Evolutionary conservation across 2,797 vertebrate genomes (phyloP).

Genomic region (Synaphobranchus kaupii): DNA sequence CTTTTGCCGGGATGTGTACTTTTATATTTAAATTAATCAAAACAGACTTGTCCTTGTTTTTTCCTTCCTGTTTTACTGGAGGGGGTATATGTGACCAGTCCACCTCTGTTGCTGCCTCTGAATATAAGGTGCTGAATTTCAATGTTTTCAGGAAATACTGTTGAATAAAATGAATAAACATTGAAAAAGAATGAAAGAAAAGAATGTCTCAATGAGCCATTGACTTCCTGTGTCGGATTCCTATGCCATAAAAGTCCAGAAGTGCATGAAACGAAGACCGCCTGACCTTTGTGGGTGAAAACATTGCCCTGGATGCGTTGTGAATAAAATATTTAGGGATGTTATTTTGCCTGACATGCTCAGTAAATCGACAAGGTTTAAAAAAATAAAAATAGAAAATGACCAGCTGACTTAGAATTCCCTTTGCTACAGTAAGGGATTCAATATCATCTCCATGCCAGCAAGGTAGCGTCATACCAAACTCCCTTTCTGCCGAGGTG

Average conservation of each 20-base stretch:
- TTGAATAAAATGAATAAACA: slow-evolving; percentile 63
- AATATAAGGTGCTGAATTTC: slow-evolving; percentile 73
- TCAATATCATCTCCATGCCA: not conserved
- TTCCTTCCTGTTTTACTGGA: slow-evolving; percentile 18
- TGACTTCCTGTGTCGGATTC: not conserved
- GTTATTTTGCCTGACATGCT: too few relatives aligned
- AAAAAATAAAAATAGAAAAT: not conserved
- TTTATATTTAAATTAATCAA: slow-evolving; percentile 12
- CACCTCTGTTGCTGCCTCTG: slow-evolving; percentile 54
- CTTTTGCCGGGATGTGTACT: slow-evolving; percentile 19
- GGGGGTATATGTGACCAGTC: slow-evolving; percentile 47
- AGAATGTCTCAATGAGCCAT: not conserved
- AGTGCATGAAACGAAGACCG: not conserved
- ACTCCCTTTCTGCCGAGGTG: not conserved
- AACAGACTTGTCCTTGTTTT: slow-evolving; percentile 21
- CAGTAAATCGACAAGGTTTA: too few relatives aligned
- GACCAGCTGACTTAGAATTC: not conserved
- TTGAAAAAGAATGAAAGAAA: slow-evolving; percentile 44
- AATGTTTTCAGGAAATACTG: slow-evolving; percentile 74
- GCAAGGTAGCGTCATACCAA: not conserved
- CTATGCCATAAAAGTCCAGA: not conserved
- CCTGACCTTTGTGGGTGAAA: too few relatives aligned
- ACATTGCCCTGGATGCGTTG: too few relatives aligned
- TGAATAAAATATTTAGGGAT: too few relatives aligned
- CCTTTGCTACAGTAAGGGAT: not conserved